Evolutionary conservation across 2,113 vertebrate genomes (phyloP).

Genomic region (Poecile atricapillus): DNA sequence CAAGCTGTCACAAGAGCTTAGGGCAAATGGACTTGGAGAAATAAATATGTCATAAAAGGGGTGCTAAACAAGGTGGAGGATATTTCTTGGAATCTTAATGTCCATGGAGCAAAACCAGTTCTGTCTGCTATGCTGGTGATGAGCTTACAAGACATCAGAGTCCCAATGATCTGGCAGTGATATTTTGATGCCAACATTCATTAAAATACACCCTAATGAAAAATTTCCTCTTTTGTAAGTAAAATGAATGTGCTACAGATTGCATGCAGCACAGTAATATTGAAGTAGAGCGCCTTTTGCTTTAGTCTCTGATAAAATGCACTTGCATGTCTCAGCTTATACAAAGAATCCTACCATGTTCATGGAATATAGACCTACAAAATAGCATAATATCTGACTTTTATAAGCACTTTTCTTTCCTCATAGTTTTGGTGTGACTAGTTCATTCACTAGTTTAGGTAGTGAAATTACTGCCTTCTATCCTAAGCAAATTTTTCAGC

Average conservation of each 20-base stretch:
- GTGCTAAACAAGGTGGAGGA: neutral
- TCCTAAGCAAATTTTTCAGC: neutral
- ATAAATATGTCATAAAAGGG: neutral
- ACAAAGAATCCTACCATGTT: neutral
- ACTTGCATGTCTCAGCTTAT: neutral
- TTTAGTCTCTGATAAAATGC: neutral
- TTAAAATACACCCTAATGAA: neutral
- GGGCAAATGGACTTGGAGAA: neutral
- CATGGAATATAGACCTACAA: neutral
- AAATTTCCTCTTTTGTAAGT: neutral
- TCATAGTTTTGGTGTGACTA: neutral
- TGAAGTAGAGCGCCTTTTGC: neutral
- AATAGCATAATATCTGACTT: neutral
- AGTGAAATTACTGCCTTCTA: neutral
- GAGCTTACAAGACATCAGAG: neutral
- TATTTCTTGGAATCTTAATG: constrained; percentile 1
- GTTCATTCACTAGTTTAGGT: neutral
- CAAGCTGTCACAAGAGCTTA: constrained; percentile 27
- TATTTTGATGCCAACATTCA: neutral
- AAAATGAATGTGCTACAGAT: neutral
- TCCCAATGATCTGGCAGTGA: neutral
- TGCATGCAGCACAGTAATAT: neutral
- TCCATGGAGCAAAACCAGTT: neutral
- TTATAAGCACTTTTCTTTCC: neutral
- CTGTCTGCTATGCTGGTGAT: neutral